Evolutionary conservation across 2,113 vertebrate genomes (phyloP), one percentile per base, ranked within the genome.

Genomic region (Pteronura brasiliensis): DNA sequence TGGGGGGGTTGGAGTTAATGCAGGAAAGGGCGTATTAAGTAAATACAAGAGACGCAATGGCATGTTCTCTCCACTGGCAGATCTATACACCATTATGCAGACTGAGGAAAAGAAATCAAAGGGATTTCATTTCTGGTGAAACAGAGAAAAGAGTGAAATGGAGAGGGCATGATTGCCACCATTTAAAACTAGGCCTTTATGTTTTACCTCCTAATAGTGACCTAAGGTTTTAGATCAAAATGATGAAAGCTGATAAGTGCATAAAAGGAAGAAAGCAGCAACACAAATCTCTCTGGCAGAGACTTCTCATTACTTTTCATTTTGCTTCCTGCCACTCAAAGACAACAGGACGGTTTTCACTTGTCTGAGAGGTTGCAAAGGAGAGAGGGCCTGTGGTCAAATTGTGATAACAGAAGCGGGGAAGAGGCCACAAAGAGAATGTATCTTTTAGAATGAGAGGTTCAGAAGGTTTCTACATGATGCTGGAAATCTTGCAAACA

Each of bases 161-260:
- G 15, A 79, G 52, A 83, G 14, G 69, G 23, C 2, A 21, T 9
- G 27, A n/a, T 2, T 74, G 63, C 39, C 21, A 67, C 23, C n/a
- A 87, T 31, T 87, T 90, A 90, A 83, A 59, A 80, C 52, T 65
- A 27, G 31, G 44, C 57, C 69, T 90, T 87, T 90, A 34, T 74
- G 20, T 74, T 87, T 77, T 90, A 87, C 47, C 61, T 80, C 27
- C 69, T 57, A 81, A 69, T 63, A 92, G 77, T 89, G 36, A 63
- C 76, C 42, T 80, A 36, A 65, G 34, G 86, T 93, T 97, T 88
- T 90, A 93, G 95, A 88, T 93, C 61, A 93, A 91, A 39, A 23
- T 91, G 71, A 90, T 88, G 87, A 83, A 77, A 93, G 15, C 29
- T 59, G 34, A 82, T 81, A 88, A 88, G 42, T 71, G 23, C 52